phyloP scores from a whole-genome alignment of 2,888 invertebrate species.

The Melanostoma scalare region DNA sequence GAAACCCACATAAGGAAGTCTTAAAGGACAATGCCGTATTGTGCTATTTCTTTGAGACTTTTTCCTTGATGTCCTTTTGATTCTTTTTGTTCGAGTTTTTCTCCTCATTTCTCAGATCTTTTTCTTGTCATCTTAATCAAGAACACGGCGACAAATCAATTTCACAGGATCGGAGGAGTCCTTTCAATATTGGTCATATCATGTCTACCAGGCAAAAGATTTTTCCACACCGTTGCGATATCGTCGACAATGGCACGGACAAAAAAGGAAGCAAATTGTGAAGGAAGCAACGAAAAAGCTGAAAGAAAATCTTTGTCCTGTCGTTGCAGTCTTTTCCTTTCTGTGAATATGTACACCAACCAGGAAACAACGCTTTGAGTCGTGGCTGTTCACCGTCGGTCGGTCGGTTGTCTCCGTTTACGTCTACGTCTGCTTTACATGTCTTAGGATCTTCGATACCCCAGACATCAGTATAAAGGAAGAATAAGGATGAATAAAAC shows the following conservation, averaged over 20 bases:
- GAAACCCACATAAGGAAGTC: slow-evolving; percentile 37
- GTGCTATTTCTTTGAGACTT: slow-evolving; percentile 27
- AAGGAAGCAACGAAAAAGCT: slow-evolving; percentile 19
- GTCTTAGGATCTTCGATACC: slow-evolving; percentile 32
- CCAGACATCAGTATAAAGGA: slow-evolving; percentile 44
- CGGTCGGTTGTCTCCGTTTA: too few relatives aligned
- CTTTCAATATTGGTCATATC: slow-evolving; percentile 20
- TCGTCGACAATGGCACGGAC: slow-evolving; percentile 34
- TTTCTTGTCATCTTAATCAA: slow-evolving; percentile 67
- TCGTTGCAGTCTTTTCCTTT: neutral
- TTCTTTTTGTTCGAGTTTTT: slow-evolving; percentile 26
- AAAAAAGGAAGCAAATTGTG: slow-evolving; percentile 15
- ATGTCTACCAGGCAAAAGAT: slow-evolving; percentile 35
- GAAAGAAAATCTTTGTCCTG: slow-evolving; percentile 25
- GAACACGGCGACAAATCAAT: slow-evolving; percentile 65
- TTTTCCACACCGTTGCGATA: neutral
- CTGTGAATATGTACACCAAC: neutral
- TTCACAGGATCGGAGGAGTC: slow-evolving; percentile 61
- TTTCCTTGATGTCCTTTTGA: slow-evolving; percentile 45
- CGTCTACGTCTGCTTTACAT: slow-evolving; percentile 42
- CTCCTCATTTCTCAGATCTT: slow-evolving; percentile 25
- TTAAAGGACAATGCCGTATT: slow-evolving; percentile 48
- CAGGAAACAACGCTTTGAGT: slow-evolving; percentile 8
- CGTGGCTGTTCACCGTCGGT: slow-evolving; percentile 8
- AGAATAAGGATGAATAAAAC: slow-evolving; percentile 9